Conservation (phyloP, 64 coral and sea anemone genomes). For the Trachythela sp. region DNA sequence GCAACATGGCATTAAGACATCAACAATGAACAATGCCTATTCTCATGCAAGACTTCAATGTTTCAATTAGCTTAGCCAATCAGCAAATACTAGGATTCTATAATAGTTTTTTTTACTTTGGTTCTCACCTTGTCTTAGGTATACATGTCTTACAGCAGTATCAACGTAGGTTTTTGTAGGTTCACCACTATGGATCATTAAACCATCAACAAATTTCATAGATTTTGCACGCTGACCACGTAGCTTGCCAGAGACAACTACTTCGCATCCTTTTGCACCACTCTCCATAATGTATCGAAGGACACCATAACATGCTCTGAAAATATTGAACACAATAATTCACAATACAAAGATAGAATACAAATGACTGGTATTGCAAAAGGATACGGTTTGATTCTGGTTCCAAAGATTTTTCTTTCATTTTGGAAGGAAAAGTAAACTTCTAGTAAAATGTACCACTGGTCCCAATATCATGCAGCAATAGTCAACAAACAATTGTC, state of each 20-base stretch:
- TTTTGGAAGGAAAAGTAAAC: too few species aligned
- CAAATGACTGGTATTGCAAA: too few species aligned
- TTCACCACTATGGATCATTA: slow-evolving; percentile 97
- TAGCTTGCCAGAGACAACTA: slow-evolving; percentile 97
- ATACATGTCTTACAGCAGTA: slow-evolving; percentile 90
- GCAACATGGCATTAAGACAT: too few species aligned
- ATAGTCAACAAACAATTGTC: too few species aligned
- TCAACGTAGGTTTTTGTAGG: slow-evolving; percentile 96
- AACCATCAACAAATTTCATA: slow-evolving; percentile 99
- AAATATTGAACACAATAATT: not conserved
- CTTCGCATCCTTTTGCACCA: slow-evolving; percentile 93
- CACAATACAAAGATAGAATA: too few species aligned
- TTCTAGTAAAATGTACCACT: too few species aligned
- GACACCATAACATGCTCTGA: slow-evolving; percentile 96
- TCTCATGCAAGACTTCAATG: too few species aligned
- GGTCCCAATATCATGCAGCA: not conserved
- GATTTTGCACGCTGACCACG: slow-evolving; percentile 99
- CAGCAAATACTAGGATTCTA: too few species aligned
- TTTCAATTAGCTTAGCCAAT: too few species aligned
- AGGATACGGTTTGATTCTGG: too few species aligned
- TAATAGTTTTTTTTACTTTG: not conserved
- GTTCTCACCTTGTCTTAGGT: slow-evolving; percentile 80
- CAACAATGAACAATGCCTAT: too few species aligned
- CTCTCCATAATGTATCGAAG: slow-evolving; percentile 98
- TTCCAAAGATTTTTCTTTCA: too few species aligned